Percentiles rank a stretch among this genome's conserved stretches.
Evolutionary conservation across 2,888 invertebrate species (phyloP).

Genomic region (Spilosoma lubricipeda): DNA sequence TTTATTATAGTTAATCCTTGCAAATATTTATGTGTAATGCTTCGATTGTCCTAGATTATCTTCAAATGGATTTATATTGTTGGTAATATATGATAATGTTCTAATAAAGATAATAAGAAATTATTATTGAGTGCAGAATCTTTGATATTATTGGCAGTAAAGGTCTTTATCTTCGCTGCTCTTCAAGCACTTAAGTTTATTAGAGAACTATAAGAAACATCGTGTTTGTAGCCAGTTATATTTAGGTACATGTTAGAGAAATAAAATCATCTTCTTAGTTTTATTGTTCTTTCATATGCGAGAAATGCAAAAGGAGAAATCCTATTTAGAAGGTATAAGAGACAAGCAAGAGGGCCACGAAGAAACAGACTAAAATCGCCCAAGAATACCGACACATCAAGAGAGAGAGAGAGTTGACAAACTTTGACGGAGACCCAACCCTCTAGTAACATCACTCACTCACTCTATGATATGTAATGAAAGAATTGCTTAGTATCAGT

Average conservation of each 20-base stretch:
- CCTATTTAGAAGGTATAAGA: too few species aligned
- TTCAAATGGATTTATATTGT: slow-evolving; percentile 13
- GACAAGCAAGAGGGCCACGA: too few species aligned
- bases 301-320: neutral
- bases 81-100: slow-evolving; percentile 12
- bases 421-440: too few species aligned
- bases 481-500: too few species aligned
- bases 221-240: neutral
- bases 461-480: too few species aligned
- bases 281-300: neutral
- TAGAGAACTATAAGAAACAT: slow-evolving; percentile 16
- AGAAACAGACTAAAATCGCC: too few species aligned
- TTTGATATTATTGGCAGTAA: slow-evolving; percentile 37
- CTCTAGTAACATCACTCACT: too few species aligned
- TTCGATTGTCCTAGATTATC: slow-evolving; percentile 37
- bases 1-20: slow-evolving; percentile 45
- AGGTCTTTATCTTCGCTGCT: slow-evolving; percentile 25
- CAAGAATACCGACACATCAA: neutral
- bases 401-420: too few species aligned
- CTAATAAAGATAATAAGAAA: slow-evolving; percentile 6
- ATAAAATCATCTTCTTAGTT: neutral
- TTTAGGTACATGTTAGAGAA: neutral
- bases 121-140: slow-evolving; percentile 18
- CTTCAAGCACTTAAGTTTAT: slow-evolving; percentile 21
- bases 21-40: slow-evolving; percentile 49